Percentiles rank a stretch among this genome's conserved stretches.
Evolutionary conservation across 2,113 vertebrate species (phyloP).

Genomic region (Aptenodytes patagonicus): DNA sequence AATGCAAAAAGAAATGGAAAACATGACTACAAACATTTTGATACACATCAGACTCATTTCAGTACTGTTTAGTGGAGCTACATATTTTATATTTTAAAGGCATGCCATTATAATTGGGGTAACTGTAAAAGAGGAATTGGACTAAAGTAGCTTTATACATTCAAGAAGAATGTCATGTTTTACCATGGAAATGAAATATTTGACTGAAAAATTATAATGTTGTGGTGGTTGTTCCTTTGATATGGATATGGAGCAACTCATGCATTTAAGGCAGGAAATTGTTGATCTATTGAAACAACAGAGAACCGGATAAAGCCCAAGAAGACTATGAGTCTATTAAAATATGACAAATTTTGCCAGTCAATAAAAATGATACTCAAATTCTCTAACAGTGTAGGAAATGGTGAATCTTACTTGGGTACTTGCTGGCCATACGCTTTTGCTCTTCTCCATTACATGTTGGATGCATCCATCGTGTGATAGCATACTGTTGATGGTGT

Average conservation of each 20-base stretch:
- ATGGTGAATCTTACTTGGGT: background rate
- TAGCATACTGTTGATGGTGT: background rate
- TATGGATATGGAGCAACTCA: background rate
- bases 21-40: background rate
- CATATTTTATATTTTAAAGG: background rate
- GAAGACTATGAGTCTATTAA: background rate
- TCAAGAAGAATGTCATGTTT: background rate
- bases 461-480: background rate
- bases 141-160: background rate
- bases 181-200: background rate
- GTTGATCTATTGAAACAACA: background rate
- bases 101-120: background rate
- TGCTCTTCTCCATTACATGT: background rate
- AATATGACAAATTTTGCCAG: background rate
- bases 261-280: background rate
- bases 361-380: background rate
- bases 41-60: background rate
- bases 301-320: background rate
- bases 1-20: conserved; percentile 36
- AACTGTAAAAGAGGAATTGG: background rate
- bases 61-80: background rate
- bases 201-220: background rate
- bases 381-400: background rate
- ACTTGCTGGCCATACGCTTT: background rate
- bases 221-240: background rate